Evolutionary conservation across 1,140 invertebrate genomes (phyloP).

Genomic region (Adelges cooleyi): DNA sequence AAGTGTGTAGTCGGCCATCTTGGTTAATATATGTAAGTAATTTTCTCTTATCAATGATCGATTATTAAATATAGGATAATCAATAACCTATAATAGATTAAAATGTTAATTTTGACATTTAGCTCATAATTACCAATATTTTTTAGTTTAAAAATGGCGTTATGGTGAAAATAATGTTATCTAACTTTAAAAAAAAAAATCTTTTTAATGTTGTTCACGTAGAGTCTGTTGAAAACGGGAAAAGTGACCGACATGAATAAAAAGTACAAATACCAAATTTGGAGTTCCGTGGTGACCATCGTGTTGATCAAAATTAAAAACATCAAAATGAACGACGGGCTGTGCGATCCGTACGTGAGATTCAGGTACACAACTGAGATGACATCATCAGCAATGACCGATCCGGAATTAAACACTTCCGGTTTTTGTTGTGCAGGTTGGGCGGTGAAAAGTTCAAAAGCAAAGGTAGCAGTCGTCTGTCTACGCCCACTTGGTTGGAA

Average conservation of each 20-base stretch:
- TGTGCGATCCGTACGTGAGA: constrained; percentile 91
- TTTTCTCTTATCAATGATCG: too few relatives aligned
- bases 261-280: constrained; percentile 78
- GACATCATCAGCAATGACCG: too few relatives aligned
- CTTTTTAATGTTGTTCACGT: neutral
- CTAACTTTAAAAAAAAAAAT: neutral
- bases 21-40: too few relatives aligned
- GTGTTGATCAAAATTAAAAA: constrained; percentile 90
- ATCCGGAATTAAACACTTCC: too few relatives aligned
- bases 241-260: constrained; percentile 64
- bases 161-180: too few relatives aligned
- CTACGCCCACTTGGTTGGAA: constrained; percentile 86
- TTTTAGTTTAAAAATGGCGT: too few relatives aligned
- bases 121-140: too few relatives aligned
- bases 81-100: too few relatives aligned
- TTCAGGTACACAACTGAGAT: constrained; percentile 70
- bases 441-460: constrained; percentile 98
- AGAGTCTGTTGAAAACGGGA: constrained; percentile 35
- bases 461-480: constrained; percentile 73
- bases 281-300: constrained; percentile 91
- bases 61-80: too few relatives aligned
- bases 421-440: constrained; percentile 48
- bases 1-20: too few relatives aligned
- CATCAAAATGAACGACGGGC: constrained; percentile 79
- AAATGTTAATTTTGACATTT: too few relatives aligned